Conservation (phyloP, 2,113 vertebrate species). For the Apteryx mantelli region DNA sequence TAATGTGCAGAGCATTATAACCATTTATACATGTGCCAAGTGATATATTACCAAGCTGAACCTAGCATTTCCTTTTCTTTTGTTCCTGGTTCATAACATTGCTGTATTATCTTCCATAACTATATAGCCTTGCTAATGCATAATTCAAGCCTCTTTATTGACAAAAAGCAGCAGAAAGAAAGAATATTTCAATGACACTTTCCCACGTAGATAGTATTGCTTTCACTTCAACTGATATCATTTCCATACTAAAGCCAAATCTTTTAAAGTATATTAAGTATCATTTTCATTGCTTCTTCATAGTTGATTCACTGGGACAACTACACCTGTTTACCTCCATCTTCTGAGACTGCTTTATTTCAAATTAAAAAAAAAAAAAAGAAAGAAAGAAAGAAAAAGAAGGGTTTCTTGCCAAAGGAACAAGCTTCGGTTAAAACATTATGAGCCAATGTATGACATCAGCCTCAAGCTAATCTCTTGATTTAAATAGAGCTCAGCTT, state of each 20-base stretch:
- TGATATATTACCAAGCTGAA: slow-evolving; percentile 62
- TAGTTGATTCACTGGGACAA: not conserved
- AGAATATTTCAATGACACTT: slow-evolving; percentile 25
- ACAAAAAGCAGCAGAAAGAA: slow-evolving; percentile 41
- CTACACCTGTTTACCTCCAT: slow-evolving; percentile 46
- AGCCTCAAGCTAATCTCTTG: not conserved
- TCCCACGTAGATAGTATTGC: slow-evolving; percentile 26
- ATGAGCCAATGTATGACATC: not conserved
- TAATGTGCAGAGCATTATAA: slow-evolving; percentile 44
- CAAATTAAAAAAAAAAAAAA: not conserved
- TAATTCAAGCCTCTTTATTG: slow-evolving; percentile 73
- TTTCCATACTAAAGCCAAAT: slow-evolving; percentile 37
- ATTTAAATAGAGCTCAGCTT: not conserved
- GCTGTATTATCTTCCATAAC: slow-evolving; percentile 69
- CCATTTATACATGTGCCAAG: slow-evolving; percentile 50
- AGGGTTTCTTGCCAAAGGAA: not conserved
- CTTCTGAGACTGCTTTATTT: not conserved
- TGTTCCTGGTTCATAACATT: slow-evolving; percentile 70
- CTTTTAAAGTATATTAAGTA: slow-evolving; percentile 19
- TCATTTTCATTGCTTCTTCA: not conserved
- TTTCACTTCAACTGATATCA: slow-evolving; percentile 33
- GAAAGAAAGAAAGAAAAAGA: not conserved
- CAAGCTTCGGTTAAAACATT: not conserved
- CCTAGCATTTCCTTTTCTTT: slow-evolving; percentile 58
- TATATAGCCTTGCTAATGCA: slow-evolving; percentile 66